These are phyloP conservation scores for Nymphalis urticae DNA, from an alignment of 2,888 invertebrate species.

Conservation along the genomic window DNA sequence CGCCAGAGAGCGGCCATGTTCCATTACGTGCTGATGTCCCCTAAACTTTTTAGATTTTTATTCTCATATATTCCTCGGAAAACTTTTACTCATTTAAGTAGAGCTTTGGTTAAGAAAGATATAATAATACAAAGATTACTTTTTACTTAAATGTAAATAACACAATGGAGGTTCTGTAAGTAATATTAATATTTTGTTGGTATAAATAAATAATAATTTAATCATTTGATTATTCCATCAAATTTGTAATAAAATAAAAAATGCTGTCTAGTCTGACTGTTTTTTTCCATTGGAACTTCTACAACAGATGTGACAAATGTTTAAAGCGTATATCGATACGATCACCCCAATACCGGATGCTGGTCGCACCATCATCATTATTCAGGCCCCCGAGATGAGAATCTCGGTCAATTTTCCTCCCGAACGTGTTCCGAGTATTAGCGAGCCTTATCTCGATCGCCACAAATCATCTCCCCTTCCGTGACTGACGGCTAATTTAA, in stretches of 20 bases:
- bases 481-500: slow-evolving; percentile 60
- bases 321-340: slow-evolving; percentile 15
- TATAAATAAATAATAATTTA: too few relatives aligned
- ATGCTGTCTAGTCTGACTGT: too few relatives aligned
- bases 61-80: neutral
- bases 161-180: too few relatives aligned
- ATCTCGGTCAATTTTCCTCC: slow-evolving; percentile 51
- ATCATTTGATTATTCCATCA: too few relatives aligned
- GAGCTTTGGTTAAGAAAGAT: neutral
- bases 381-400: slow-evolving; percentile 43
- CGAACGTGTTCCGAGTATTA: slow-evolving; percentile 52
- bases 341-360: slow-evolving; percentile 27
- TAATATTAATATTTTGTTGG: too few relatives aligned
- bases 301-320: slow-evolving; percentile 13
- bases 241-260: too few relatives aligned
- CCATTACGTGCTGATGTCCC: slow-evolving; percentile 31
- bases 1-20: slow-evolving; percentile 30
- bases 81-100: neutral
- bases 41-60: slow-evolving; percentile 23
- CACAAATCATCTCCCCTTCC: slow-evolving; percentile 58
- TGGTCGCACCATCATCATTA: slow-evolving; percentile 24
- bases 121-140: too few relatives aligned
- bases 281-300: neutral
- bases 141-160: too few relatives aligned
- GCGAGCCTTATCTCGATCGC: slow-evolving; percentile 49